A percentile compares a stretch with the other conserved stretches of the same genome.
Conservation (phyloP, 2,888 invertebrate species). For the Eueremaeus valkanovi region DNA sequence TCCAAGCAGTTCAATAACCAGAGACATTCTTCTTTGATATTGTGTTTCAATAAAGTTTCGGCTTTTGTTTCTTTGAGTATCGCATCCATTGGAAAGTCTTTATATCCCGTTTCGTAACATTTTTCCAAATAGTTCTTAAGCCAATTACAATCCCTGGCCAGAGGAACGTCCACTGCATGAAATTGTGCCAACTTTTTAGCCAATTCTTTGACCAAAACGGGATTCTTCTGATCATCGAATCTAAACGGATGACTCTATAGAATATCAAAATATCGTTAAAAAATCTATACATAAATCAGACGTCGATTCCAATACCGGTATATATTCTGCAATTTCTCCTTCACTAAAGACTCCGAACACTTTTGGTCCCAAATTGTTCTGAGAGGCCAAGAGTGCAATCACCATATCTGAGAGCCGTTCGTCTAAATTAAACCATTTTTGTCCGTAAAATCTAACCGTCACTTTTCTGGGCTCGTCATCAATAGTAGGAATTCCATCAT, state of each 20-base stretch:
- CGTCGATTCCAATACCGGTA: neutral
- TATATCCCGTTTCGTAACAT: neutral
- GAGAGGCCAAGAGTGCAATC: neutral
- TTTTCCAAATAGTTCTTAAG: neutral
- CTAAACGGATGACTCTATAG: neutral
- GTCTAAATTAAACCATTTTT: slow-evolving; percentile 8
- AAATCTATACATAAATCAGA: neutral
- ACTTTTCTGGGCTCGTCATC: neutral
- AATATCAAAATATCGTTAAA: neutral
- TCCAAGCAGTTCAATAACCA: neutral
- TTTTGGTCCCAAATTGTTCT: slow-evolving; percentile 31
- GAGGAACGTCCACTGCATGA: slow-evolving; percentile 18
- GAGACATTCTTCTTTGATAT: neutral
- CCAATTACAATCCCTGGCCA: neutral
- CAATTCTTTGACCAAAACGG: slow-evolving; percentile 14
- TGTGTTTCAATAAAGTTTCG: neutral
- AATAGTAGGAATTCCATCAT: neutral
- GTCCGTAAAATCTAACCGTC: neutral
- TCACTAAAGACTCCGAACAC: slow-evolving; percentile 22
- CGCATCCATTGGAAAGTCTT: neutral
- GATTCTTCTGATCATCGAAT: neutral
- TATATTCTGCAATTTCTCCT: slow-evolving; percentile 12
- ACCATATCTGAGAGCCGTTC: slow-evolving; percentile 24
- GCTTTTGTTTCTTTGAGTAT: neutral
- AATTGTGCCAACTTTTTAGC: slow-evolving; percentile 13